Evolutionary conservation across 2,888 invertebrate species (phyloP).

Genomic region (Acanthosepion pharaonis): DNA sequence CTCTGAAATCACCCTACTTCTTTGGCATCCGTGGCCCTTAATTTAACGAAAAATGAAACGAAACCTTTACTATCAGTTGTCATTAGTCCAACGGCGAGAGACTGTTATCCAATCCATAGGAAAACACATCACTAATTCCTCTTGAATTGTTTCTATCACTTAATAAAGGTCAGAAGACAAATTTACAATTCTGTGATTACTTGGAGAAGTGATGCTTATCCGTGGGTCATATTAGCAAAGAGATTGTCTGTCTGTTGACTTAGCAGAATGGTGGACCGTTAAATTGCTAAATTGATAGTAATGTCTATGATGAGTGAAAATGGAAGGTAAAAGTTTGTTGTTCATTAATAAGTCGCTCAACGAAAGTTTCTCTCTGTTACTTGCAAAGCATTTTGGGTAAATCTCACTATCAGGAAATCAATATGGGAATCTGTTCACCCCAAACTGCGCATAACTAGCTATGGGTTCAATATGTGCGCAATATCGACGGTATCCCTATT

Average conservation of each 20-base stretch:
- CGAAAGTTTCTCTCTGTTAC: background rate
- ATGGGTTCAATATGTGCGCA: too few species aligned
- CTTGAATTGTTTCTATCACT: background rate
- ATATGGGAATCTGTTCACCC: too few species aligned
- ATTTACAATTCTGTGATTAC: background rate
- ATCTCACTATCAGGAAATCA: too few species aligned
- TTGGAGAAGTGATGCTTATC: background rate
- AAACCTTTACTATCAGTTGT: too few species aligned
- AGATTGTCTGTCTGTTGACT: background rate
- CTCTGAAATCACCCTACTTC: too few species aligned
- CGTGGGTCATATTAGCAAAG: background rate
- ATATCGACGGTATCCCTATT: too few species aligned
- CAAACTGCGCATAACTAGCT: too few species aligned
- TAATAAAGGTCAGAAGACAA: background rate
- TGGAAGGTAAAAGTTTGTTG: background rate
- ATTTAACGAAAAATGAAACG: too few species aligned
- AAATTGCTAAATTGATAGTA: background rate
- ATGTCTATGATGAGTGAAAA: background rate
- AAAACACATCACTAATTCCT: too few species aligned
- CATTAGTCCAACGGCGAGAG: too few species aligned
- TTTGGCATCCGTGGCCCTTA: too few species aligned
- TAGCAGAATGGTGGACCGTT: background rate
- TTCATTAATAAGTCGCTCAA: background rate
- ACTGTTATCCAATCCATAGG: too few species aligned
- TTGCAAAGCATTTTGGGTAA: background rate